Percentiles rank a stretch among this genome's conserved stretches.
Evolutionary conservation across 2,113 vertebrate species (phyloP).

Genomic region (Dicaeum eximium): DNA sequence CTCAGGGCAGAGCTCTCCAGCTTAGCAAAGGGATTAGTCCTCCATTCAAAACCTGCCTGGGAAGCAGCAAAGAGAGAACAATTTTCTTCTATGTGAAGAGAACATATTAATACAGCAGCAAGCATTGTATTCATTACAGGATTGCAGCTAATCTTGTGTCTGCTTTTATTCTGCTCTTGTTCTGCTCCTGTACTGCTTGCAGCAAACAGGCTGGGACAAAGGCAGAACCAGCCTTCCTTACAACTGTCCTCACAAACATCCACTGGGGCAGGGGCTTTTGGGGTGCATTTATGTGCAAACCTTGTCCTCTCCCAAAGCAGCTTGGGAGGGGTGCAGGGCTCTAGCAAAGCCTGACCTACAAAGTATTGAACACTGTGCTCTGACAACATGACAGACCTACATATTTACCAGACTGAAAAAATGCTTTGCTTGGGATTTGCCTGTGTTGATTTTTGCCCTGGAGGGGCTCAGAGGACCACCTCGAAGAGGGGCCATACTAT

Average conservation of each 20-base stretch:
- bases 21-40: constrained; percentile 29
- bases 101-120: constrained; percentile 25
- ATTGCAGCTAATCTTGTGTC: constrained; percentile 60
- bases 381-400: neutral
- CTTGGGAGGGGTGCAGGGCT: neutral
- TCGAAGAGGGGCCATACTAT: neutral
- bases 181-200: constrained; percentile 24
- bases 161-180: constrained; percentile 43
- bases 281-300: neutral
- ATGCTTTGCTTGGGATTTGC: neutral
- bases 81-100: constrained; percentile 1
- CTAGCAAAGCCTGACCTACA: neutral
- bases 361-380: neutral
- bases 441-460: neutral
- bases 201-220: constrained; percentile 8
- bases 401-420: constrained; percentile 31
- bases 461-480: neutral
- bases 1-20: neutral
- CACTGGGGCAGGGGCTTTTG: neutral
- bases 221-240: neutral
- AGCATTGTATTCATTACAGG: constrained; percentile 54
- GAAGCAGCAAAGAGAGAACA: constrained; percentile 7
- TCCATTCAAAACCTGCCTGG: constrained; percentile 27
- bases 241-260: neutral
- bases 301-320: neutral